Conservation (phyloP, 2,797 vertebrate genomes). For the Gila robusta region DNA sequence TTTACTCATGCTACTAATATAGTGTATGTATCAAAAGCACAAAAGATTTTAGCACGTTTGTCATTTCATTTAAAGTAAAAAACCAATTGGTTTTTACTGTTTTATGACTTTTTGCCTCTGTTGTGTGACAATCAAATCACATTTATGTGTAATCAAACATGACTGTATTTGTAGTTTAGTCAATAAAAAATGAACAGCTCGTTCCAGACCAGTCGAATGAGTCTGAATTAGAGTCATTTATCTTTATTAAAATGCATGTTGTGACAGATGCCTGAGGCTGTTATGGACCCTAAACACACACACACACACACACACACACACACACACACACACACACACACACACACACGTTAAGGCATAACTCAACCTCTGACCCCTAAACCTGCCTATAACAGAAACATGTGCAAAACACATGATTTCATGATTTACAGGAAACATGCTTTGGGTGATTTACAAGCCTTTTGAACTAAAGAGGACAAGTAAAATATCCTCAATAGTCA, state of each 20-base stretch:
- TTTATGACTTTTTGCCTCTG: background rate
- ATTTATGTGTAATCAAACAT: background rate
- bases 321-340: background rate
- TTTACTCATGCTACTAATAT: background rate
- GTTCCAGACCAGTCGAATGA: background rate
- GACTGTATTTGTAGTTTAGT: background rate
- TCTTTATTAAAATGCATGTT: background rate
- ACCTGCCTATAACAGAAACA: too few species aligned
- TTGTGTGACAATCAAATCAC: background rate
- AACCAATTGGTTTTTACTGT: background rate
- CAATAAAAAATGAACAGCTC: conserved; percentile 4
- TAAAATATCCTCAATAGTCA: background rate
- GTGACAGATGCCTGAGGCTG: background rate
- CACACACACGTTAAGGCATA: too few species aligned
- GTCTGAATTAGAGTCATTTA: background rate
- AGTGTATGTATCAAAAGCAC: background rate
- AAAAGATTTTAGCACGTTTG: background rate
- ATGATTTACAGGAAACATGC: too few species aligned
- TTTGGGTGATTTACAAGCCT: too few species aligned
- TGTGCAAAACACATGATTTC: too few species aligned
- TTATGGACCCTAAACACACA: background rate
- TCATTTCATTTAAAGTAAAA: background rate
- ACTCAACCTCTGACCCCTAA: too few species aligned
- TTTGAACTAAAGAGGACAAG: too few species aligned
- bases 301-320: background rate